phyloP scores from a whole-genome alignment of 2,113 vertebrate species.

The Saguinus midas region DNA sequence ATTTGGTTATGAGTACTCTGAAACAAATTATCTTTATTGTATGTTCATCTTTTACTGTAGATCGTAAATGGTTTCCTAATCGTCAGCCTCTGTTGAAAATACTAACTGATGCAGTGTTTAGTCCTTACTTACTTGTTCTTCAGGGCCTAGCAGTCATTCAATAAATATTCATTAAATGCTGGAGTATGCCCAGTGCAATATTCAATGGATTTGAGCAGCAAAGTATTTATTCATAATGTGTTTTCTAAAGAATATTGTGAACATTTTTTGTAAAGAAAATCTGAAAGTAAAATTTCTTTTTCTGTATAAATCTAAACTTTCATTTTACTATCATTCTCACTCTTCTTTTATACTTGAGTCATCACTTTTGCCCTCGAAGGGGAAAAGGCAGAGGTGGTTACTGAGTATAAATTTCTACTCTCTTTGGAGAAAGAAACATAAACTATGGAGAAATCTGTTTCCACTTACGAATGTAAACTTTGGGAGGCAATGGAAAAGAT shows the following conservation, averaged over 20 bases:
- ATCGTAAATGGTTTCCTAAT: background rate
- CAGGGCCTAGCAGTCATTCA: background rate
- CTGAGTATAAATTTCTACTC: slow-evolving; percentile 21
- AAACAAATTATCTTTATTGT: background rate
- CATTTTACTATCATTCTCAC: background rate
- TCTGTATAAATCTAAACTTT: slow-evolving; percentile 10
- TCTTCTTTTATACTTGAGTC: slow-evolving; percentile 19
- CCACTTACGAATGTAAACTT: slow-evolving; percentile 50
- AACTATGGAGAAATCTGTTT: slow-evolving; percentile 55
- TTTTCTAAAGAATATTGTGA: slow-evolving; percentile 8
- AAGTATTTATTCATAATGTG: background rate
- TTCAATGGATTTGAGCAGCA: background rate
- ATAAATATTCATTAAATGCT: background rate
- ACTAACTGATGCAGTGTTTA: background rate
- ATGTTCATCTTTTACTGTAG: background rate
- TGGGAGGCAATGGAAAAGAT: slow-evolving; percentile 51
- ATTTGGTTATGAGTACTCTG: background rate
- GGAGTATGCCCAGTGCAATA: background rate
- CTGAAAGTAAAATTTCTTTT: slow-evolving; percentile 10
- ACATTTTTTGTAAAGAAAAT: slow-evolving; percentile 13
- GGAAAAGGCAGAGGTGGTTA: background rate
- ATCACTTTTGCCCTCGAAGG: background rate
- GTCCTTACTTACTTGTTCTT: background rate
- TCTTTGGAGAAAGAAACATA: slow-evolving; percentile 40
- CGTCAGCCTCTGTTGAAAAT: background rate